Conservation (phyloP, 2,113 vertebrate genomes). For the Rhizomys pruinosus region DNA sequence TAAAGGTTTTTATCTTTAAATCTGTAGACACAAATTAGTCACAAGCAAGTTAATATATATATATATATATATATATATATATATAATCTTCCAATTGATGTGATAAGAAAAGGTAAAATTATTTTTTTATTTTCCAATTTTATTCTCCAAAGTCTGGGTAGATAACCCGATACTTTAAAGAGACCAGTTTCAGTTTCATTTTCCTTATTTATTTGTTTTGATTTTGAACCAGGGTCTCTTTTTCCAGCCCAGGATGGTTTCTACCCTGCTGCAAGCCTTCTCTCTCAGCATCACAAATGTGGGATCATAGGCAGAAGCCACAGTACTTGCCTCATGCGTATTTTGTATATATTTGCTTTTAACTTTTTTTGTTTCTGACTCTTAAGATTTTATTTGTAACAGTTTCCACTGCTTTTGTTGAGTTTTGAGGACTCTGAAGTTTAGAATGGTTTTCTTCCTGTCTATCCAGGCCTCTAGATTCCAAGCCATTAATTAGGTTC, state of each 20-base stretch:
- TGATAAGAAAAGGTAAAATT: too few species aligned
- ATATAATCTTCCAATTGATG: too few species aligned
- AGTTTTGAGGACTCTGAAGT: not conserved
- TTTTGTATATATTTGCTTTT: slow-evolving; percentile 27
- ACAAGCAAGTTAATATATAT: slow-evolving; percentile 46
- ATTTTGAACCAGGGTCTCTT: not conserved
- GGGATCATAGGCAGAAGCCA: not conserved
- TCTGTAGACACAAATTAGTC: slow-evolving; percentile 10
- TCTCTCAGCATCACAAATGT: not conserved
- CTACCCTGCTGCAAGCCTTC: not conserved
- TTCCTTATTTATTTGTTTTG: not conserved
- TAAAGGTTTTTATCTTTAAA: slow-evolving; percentile 22
- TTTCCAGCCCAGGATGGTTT: not conserved
- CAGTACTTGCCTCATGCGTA: not conserved
- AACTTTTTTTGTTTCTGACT: too few species aligned
- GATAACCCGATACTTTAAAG: not conserved
- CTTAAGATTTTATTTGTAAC: slow-evolving; percentile 23
- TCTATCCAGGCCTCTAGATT: not conserved
- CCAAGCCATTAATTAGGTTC: not conserved
- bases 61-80: too few species aligned
- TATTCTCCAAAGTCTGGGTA: not conserved
- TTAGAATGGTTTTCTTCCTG: not conserved
- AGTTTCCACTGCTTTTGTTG: not conserved
- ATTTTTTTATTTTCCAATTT: slow-evolving; percentile 28
- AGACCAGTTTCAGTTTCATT: slow-evolving; percentile 31